Evolutionary conservation across 2,888 invertebrate species (phyloP), one percentile per base, ranked within the genome.

Genomic region (Drosophila merina): DNA sequence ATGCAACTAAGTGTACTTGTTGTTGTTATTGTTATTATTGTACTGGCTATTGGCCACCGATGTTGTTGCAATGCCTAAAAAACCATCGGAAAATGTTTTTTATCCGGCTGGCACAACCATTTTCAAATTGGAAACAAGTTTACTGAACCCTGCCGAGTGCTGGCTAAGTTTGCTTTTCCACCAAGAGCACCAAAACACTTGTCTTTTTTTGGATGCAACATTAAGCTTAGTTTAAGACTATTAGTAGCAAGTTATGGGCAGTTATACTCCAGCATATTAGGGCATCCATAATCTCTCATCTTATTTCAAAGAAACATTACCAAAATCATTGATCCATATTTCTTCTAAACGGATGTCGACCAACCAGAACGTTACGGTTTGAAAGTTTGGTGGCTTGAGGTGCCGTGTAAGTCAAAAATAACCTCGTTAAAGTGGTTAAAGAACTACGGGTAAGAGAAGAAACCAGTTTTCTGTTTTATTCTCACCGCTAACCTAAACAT

Each of bases 21-120:
- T 57, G 63, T 64, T 45, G 14, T 14, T 14, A 14, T 14, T 14
- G 14, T 14, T 14, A 14, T 14, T 14, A 14, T 14, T 57, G 57
- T 57, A 33, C 33, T 51, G 63, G 28, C n/a, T 14, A 14, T 42
- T 42, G 14, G 25, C 25, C 20, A 20, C 10, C 5, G 25, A 9
- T 52, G 63, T 52, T 64, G 55, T 55, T 55, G 63, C 63, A 64
- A 52, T 63, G 63, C 63, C 63, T 48, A 58, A 63, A 58, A 63
- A 63, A 63, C 63, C 63, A 64, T 64, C 63, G 63, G 52, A 64
- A 64, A 64, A 64, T 63, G 63, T 54, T 54, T 63, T 63, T 63
- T 63, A 63, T 52, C 63, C 63, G 63, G 45, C 63, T 52, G 63
- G 52, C 63, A 47, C 52, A 47, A 64, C 30, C 63, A 52, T 64